Percentiles rank a stretch among this genome's conserved stretches.
Conservation (phyloP, 1,140 invertebrate species). For the Hycleus cichorii region DNA sequence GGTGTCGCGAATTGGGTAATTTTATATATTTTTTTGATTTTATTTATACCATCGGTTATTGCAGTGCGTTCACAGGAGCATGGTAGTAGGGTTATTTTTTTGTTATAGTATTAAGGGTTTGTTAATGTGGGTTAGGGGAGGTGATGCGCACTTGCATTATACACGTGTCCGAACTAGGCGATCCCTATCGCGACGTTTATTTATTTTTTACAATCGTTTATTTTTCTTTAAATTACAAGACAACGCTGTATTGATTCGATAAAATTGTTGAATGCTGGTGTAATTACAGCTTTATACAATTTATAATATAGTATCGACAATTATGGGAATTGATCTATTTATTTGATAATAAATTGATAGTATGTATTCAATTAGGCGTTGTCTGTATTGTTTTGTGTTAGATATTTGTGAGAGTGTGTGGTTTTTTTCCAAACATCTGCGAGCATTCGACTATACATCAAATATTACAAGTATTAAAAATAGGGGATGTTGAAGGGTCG, state of each 20-base stretch:
- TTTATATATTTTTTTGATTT: not conserved
- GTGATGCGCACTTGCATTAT: conserved; percentile 14
- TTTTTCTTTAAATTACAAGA: too few relatives aligned
- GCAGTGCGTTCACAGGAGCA: conserved; percentile 38
- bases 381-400: not conserved
- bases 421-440: conserved; percentile 22
- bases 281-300: too few relatives aligned
- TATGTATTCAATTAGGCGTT: conserved; percentile 4
- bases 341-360: not conserved
- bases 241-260: too few relatives aligned
- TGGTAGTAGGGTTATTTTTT: conserved; percentile 21
- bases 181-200: conserved; percentile 25
- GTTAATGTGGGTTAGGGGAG: conserved; percentile 4
- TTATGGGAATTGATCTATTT: too few relatives aligned
- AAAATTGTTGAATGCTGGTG: too few relatives aligned
- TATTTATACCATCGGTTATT: not conserved
- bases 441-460: conserved; percentile 34
- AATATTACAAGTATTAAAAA: not conserved
- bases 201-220: too few relatives aligned
- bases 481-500: not conserved
- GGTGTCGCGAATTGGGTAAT: too few relatives aligned
- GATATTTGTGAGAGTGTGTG: too few relatives aligned
- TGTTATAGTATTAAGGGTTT: not conserved
- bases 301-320: too few relatives aligned
- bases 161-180: conserved; percentile 35